Percentiles rank a stretch among this genome's conserved stretches.
Conservation (phyloP, 2,113 vertebrate genomes). For the Onychostruthus taczanowskii region DNA sequence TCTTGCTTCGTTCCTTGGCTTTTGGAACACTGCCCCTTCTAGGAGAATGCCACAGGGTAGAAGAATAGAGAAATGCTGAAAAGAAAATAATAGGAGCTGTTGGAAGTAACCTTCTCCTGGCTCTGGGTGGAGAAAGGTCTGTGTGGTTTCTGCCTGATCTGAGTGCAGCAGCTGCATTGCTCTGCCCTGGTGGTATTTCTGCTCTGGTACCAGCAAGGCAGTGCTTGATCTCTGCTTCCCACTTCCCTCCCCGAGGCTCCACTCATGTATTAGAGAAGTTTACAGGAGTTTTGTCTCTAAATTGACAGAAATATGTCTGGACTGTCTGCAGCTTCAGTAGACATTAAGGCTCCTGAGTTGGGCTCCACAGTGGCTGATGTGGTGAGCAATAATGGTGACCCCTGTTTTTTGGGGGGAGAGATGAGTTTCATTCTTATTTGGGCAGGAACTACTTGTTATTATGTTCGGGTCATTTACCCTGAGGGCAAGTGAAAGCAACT, state of each 20-base stretch:
- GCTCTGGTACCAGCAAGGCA: not conserved
- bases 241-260: not conserved
- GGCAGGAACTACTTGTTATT: not conserved
- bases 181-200: not conserved
- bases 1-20: not conserved
- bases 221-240: not conserved
- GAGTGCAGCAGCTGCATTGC: fast-evolving
- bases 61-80: not conserved
- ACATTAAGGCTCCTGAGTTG: not conserved
- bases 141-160: not conserved
- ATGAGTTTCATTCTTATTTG: not conserved
- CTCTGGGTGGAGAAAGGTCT: not conserved
- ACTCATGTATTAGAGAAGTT: fast-evolving
- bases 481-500: not conserved
- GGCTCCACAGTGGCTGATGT: not conserved
- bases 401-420: fast-evolving
- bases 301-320: not conserved
- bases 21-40: not conserved
- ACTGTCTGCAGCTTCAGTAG: not conserved
- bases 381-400: not conserved
- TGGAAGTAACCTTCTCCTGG: not conserved
- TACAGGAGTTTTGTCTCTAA: not conserved
- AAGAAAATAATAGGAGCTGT: not conserved
- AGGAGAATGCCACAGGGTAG: not conserved
- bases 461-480: not conserved